Percentiles rank a stretch among this genome's conserved stretches.
Evolutionary conservation across 2,888 invertebrate species (phyloP).

Genomic region (Nomada flava): DNA sequence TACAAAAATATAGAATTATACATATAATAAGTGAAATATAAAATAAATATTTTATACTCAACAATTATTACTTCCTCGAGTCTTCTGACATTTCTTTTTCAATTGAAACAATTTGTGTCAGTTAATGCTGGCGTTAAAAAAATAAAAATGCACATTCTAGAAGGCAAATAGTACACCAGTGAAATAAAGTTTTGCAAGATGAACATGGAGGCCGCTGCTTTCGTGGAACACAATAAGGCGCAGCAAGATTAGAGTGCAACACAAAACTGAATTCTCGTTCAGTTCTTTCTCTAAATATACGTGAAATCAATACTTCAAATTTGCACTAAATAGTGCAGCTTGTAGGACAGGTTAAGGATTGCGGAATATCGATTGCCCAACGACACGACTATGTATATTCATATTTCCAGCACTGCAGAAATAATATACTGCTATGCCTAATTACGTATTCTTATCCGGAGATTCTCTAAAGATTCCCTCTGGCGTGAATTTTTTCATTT

Average conservation of each 20-base stretch:
- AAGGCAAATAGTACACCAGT: too few relatives aligned
- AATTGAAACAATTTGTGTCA: too few relatives aligned
- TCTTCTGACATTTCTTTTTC: too few relatives aligned
- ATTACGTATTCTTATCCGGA: not conserved
- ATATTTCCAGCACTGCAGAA: not conserved
- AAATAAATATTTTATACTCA: too few relatives aligned
- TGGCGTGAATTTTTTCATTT: not conserved
- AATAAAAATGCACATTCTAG: too few relatives aligned
- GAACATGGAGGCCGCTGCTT: not conserved
- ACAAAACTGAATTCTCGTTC: not conserved
- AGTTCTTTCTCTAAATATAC: not conserved
- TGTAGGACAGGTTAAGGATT: too few relatives aligned
- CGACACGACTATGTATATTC: not conserved
- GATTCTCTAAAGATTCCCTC: not conserved
- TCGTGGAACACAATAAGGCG: not conserved
- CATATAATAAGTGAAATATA: too few relatives aligned
- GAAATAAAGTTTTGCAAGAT: not conserved
- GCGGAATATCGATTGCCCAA: not conserved
- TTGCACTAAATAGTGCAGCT: not conserved
- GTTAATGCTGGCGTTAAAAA: too few relatives aligned
- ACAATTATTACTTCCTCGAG: too few relatives aligned
- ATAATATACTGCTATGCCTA: not conserved
- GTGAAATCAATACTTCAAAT: not conserved
- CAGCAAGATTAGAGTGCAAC: constrained; percentile 6
- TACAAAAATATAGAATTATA: too few relatives aligned